Base-by-base conservation (phyloP, 2,797 vertebrate genomes). In the Paedocypris micromegethes region DNA sequence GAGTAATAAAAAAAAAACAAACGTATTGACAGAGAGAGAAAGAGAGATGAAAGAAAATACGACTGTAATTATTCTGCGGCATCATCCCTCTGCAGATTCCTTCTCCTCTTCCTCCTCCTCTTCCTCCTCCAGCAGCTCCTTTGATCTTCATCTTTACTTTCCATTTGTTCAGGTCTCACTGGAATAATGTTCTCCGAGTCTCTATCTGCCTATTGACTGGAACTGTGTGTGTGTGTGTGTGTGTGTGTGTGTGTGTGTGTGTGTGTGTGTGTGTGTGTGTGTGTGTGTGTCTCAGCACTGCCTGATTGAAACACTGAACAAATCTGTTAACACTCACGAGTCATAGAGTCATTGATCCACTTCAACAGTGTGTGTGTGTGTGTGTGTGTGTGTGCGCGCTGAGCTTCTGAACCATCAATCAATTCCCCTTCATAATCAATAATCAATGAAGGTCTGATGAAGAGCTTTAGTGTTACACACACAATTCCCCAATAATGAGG, bases 61-160 rank as follows among this genome's bases (percentile, higher is more conserved):
- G 55, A 6, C 52, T 9, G 39, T 40, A 69, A 54, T 62, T 58
- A 76, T 51, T 72, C 55, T 54, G 4, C 58, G 39, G 58, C 5
- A 41, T 39, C 9, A 47, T 37, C 37, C 43, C n/a, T 59, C 39
- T 41, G 38, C 59, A 60, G 41, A 61, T 46, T 9, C 51, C 51
- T 54, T 49, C 48, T 58, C 52, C 23, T n/a, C 57, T 38, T 60
- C 6, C 54, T 49, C 3, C 41, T 23, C 43, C n/a, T 1, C 49
- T 53, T 44, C 43, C 43, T 37, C 1, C 49, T 53, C 48, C 43
- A 63, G 47, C 49, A 37, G 49, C 8, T 54, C 8, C 23, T 64
- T 58, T 64, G 60, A 58, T 64, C 68, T 59, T 56, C 51, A 57
- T 70, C 7, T 49, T 2, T 57, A 3, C 38, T 50, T 44, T 5